Evolutionary conservation across 2,797 vertebrate genomes (phyloP), one percentile per base, ranked within the genome.

Genomic region (Catostomus latipinnis): DNA sequence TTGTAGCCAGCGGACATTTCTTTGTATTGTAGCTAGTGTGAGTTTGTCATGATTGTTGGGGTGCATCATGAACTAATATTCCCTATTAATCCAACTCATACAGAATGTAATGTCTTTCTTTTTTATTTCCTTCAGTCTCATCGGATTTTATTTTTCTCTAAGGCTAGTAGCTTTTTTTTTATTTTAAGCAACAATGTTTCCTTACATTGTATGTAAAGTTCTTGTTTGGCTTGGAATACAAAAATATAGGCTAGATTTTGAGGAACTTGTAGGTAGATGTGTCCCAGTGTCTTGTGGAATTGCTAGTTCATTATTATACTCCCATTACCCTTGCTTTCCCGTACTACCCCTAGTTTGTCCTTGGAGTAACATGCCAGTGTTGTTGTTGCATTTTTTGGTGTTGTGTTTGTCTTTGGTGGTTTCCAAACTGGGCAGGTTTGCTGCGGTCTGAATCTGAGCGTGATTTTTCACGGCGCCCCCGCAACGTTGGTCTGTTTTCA

Each of bases 41-140:
- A 34, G 34, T 34, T 34, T 34, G 49, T 8, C 14, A 67, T 68
- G n/a, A 71, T 0, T 62, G 43, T 56, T 79, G 13, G 16, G 16
- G 50, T 57, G 52, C 71, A n/a, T 73, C 16, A 60, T 62, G 46
- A 73, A 65, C 43, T 71, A 65, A 49, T 34, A 34, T n/a, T 65
- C 13, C 58, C 43, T 78, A 63, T 60, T 71, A 78, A 78, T 74
- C 12, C 71, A 67, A 53, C 50, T 67, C 48, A 58, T 10, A 56
- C 50, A 48, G 54, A 49, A 58, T 11, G 49, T 18, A 65, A 56
- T 71, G 7, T n/a, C 10, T 49, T 49, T 80, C 48, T 58, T 63
- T 22, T 66, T 80, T 67, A 54, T 73, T 74, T 68, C 62, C 62
- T 74, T 80, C 71, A 80, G 78, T 80, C 74, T 50, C 71, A 80